Evolutionary conservation across 2,888 invertebrate genomes (phyloP), one percentile per base, ranked within the genome.

Genomic region (Eristalinus aeneus): DNA sequence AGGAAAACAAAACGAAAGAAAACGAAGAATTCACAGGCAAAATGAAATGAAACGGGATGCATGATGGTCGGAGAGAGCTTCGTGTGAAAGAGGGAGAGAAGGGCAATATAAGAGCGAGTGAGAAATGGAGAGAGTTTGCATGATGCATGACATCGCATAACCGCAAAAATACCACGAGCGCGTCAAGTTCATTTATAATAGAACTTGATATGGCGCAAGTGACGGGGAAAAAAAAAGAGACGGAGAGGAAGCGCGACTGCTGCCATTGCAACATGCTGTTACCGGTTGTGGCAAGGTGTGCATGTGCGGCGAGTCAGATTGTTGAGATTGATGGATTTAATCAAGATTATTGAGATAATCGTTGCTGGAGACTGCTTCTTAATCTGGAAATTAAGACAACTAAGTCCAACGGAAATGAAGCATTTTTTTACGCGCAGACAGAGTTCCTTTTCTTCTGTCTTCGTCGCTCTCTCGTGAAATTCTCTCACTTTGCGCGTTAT

Each of bases 141-240:
- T 65, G 56, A 71, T 72, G 65, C 67, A 73, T 67, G 72, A 73
- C 67, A 72, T 67, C 65, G 67, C 65, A 79, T 67, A 79, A 79
- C 79, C 72, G 72, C 79, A 73, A 72, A 65, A 65, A 67, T 72
- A 72, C 67, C 67, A 60, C 58, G 65, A 79, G 60, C 72, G 65
- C 61, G 72, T 79, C 72, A 79, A 79, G 79, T 79, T 79, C 79
- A 79, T 73, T 79, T 73, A 67, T 65, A 78, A 69, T 71, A 79
- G 69, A 78, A 71, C 78, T 71, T 72, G 67, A 73, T 79, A 72
- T 73, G 65, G 60, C 71, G 10, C 61, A 16, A 34, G 20, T 61
- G 56, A 32, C 11, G 9, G 20, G 6, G 2, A 11, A 16, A 60
- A n/a, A 60, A 20, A 61, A 32, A 27, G 16, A 34, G 12, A 61